Base-by-base conservation (phyloP, 2,113 vertebrate species). In the Campylorhamphus procurvoides region DNA sequence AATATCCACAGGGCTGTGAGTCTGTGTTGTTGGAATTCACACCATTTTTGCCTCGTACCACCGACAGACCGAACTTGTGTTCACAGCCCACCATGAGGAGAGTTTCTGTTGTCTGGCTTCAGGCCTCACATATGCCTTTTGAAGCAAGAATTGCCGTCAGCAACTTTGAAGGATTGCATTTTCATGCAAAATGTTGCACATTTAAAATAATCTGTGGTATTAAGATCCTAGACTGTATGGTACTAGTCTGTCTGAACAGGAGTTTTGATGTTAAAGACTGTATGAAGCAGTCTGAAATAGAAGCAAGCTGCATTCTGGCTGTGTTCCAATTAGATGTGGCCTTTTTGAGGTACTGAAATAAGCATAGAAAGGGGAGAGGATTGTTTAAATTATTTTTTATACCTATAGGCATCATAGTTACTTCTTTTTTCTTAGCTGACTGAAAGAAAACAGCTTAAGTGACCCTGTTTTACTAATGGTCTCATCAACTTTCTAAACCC, bases 11-110 rank as follows among this genome's bases (percentile, higher is more conserved):
- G 31, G 47, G 37, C 56, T 89, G 56, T 23, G 69, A 84, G 64
- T 31, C 55, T 39, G 47, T 31, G 6, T 33, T 75, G 56, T 53
- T 78, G 88, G 72, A 44, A 33, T 76, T 91, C 49, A 25, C 67
- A 90, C 28, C 37, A 3, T 1, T 35, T 72, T 62, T 85, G 8
- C 23, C 72, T 85, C 33, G 3, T 29, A 6, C 33, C 19, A 44
- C 18, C 33, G 55, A 4, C 37, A 24, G 0, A 40, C 4, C 39
- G 33, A 31, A 18, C 28, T 50, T 3, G 0, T 44, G 42, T 40
- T 89, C 75, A 62, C 60, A 49, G 12, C 46, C 27, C 60, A 82
- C 37, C 31, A 15, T 0, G 7, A n/a, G 50, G 44, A 46, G 56
- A 8, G 3, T 8, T 87, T 78, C 64, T 82, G 66, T 52, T 39